Evolutionary conservation across 2,113 vertebrate genomes (phyloP).

Genomic region (Oxygymnocypris stewartii): DNA sequence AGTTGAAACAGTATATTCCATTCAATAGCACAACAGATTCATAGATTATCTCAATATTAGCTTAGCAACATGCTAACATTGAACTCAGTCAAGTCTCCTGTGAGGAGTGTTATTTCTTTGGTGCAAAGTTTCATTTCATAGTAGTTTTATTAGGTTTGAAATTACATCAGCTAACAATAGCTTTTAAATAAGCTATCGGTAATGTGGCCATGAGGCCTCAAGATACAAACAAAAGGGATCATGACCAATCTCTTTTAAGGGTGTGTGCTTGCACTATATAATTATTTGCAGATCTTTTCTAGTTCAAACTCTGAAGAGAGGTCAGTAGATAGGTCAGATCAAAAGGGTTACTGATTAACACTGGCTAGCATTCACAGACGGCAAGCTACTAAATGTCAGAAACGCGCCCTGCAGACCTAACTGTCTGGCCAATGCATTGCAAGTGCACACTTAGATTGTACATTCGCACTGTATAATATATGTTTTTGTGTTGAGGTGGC

Average conservation of each 20-base stretch:
- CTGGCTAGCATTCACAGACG: neutral
- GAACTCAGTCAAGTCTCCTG: neutral
- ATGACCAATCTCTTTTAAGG: neutral
- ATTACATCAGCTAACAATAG: neutral
- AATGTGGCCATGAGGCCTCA: neutral
- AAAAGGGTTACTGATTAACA: slow-evolving; percentile 3
- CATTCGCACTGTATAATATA: neutral
- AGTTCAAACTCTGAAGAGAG: neutral
- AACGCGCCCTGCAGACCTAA: neutral
- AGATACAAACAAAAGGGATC: neutral
- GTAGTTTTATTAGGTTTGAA: neutral
- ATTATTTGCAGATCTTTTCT: slow-evolving; percentile 13
- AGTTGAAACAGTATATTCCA: neutral
- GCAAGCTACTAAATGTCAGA: neutral
- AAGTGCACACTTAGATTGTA: neutral
- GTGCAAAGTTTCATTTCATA: neutral
- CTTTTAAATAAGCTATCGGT: neutral
- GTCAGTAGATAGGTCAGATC: slow-evolving; percentile 15
- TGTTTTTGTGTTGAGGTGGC: neutral
- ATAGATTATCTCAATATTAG: neutral
- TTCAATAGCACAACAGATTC: no score
- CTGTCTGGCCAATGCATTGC: neutral
- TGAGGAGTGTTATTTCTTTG: neutral
- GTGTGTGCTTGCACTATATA: neutral
- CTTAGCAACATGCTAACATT: neutral